These are phyloP conservation scores for Mesorhabditis spiculigera DNA, from an alignment of 2,888 invertebrate species.

Conservation along the genomic window DNA sequence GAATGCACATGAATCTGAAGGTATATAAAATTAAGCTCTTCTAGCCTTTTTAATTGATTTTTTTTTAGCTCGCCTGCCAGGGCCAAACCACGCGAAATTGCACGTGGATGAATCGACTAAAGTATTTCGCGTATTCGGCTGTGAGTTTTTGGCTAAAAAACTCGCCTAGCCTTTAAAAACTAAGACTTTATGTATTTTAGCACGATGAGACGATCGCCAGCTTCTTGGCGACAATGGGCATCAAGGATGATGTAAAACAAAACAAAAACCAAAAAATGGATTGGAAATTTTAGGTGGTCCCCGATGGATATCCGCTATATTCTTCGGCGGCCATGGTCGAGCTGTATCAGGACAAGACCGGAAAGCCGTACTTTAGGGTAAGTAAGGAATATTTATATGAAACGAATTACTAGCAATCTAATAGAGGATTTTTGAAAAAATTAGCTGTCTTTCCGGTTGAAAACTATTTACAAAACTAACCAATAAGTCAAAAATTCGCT, in stretches of 20 bases:
- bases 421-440: neutral
- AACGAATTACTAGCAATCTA: neutral
- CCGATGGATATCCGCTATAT: conserved; percentile 34
- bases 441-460: neutral
- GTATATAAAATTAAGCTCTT: conserved; percentile 7
- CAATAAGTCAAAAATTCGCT: neutral
- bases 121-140: conserved; percentile 38
- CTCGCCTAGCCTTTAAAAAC: neutral
- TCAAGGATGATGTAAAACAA: conserved; percentile 18
- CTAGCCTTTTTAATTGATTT: neutral
- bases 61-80: neutral
- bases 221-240: conserved; percentile 32
- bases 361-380: conserved; percentile 28
- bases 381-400: neutral
- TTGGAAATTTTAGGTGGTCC: conserved; percentile 11
- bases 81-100: conserved; percentile 17
- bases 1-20: conserved; percentile 34
- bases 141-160: conserved; percentile 19
- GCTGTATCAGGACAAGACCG: conserved; percentile 23
- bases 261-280: neutral
- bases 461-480: neutral
- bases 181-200: conserved; percentile 16
- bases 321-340: conserved; percentile 34
- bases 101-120: conserved; percentile 31
- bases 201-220: conserved; percentile 42